These are phyloP conservation scores for Chloromyia formosa DNA, from an alignment of 2,888 invertebrate species.

Conservation along the genomic window DNA sequence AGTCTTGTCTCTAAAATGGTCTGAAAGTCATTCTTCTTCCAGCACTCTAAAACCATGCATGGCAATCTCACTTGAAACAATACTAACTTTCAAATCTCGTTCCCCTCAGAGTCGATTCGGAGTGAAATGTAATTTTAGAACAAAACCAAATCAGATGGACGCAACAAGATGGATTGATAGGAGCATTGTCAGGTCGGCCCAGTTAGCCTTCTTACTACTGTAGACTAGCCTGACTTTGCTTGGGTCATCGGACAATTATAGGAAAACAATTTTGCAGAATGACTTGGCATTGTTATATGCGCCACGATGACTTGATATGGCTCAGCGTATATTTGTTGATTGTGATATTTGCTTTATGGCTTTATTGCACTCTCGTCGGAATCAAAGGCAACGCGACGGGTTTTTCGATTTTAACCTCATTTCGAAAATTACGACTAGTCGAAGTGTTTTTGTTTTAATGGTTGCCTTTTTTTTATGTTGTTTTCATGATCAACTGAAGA, in stretches of 20 bases:
- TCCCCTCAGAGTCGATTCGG: neutral
- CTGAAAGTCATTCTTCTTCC: no score
- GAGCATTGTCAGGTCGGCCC: neutral
- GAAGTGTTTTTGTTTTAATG: constrained; percentile 13
- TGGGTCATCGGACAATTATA: neutral
- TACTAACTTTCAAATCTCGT: no score
- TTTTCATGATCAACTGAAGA: constrained; percentile 6
- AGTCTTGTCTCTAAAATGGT: no score
- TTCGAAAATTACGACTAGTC: constrained; percentile 33
- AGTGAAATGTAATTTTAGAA: constrained; percentile 15
- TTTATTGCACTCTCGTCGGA: neutral
- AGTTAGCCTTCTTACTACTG: constrained; percentile 11
- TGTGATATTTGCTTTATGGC: constrained; percentile 17
- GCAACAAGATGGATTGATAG: neutral
- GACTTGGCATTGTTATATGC: constrained; percentile 26
- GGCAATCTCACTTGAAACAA: no score
- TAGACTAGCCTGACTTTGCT: neutral
- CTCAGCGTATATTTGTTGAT: no score
- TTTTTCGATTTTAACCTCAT: constrained; percentile 37
- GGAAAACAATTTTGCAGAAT: constrained; percentile 38
- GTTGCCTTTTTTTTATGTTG: neutral
- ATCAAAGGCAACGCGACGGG: neutral
- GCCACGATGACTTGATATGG: neutral
- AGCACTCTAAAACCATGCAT: no score
- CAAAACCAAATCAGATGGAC: neutral